Evolutionary conservation across 2,888 invertebrate species (phyloP).

Genomic region (Yponomeuta evonymella): DNA sequence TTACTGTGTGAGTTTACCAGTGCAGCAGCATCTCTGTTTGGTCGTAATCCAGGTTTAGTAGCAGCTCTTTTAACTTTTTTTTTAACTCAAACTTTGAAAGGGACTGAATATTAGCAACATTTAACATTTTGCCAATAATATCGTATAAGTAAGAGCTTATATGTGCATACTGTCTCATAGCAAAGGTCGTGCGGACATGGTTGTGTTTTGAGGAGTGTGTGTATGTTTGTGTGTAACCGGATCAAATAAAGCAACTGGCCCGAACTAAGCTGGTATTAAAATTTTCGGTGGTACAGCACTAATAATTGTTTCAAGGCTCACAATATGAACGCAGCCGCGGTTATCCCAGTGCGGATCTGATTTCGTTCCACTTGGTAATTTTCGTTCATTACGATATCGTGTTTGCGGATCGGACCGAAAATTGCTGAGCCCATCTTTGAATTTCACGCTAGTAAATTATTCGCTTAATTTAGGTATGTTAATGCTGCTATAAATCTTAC

Average conservation of each 20-base stretch:
- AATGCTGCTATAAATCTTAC: not conserved
- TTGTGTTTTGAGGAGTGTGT: not conserved
- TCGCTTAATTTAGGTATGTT: not conserved
- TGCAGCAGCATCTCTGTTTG: too few relatives aligned
- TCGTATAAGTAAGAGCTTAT: too few relatives aligned
- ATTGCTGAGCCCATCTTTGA: not conserved
- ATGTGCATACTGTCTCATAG: too few relatives aligned
- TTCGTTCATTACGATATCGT: conserved; percentile 8
- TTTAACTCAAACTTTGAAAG: too few relatives aligned
- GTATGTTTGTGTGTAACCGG: not conserved
- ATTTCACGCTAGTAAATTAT: not conserved
- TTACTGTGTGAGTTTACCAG: too few relatives aligned
- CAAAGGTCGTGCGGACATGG: too few relatives aligned
- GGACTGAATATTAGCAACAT: too few relatives aligned
- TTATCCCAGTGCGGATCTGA: conserved; percentile 1
- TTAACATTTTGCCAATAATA: too few relatives aligned
- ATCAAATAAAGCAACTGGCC: conserved; percentile 8
- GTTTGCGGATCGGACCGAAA: not conserved
- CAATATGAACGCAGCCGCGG: not conserved
- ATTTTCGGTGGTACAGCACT: conserved; percentile 8
- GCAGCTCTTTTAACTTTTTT: too few relatives aligned
- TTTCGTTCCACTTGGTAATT: conserved; percentile 13
- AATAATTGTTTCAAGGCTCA: conserved; percentile 16
- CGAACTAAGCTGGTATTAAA: not conserved
- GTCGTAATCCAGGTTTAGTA: too few relatives aligned